Evolutionary conservation across 2,113 vertebrate species (phyloP), one percentile per base, ranked within the genome.

Genomic region (Archocentrus centrarchus): DNA sequence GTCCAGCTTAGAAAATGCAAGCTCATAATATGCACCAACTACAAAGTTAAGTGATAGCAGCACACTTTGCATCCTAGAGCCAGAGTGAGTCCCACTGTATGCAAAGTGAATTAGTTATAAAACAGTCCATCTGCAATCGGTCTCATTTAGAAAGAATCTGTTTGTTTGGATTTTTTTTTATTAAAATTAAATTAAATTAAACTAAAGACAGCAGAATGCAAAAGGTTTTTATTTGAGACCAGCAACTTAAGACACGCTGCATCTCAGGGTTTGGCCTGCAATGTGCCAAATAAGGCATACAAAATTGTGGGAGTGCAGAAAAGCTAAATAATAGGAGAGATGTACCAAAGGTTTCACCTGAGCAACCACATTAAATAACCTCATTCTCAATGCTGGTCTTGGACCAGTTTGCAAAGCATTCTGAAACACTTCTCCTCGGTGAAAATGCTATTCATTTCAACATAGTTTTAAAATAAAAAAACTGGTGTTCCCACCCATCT

Each of bases 381-480:
- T 44, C 3, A 75, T 85, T 78, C 68, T 83, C 22, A 73, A 53
- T 53, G 27, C 47, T 39, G 10, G 27, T 83, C 22, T 10, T 81
- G 53, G 20, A 80, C 58, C 17, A 83, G 18, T 84, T 81, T 58
- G 59, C n/a, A 75, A 86, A 83, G 41, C 66, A 44, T 37, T 18
- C n/a, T 32, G 50, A 83, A 81, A 41, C 32, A 77, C 79, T 78
- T 81, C 35, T 41, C 18, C 62, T 68, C 17, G 22, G 27, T 59
- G 30, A 82, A 66, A 85, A 75, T 53, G 7, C n/a, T 62, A 9
- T 84, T 86, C 1, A 84, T 83, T 84, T 70, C 39, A 7, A 35
- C 47, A n/a, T 22, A 64, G 61, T 83, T 90, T 84, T 86, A n/a
- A 66, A 81, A 77, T 79, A 62, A 83, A 75, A 77, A 61, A 77